A percentile compares a stretch with the other conserved stretches of the same genome.
phyloP scores from a whole-genome alignment of 2,113 vertebrate species.

The Guaruba guarouba region DNA sequence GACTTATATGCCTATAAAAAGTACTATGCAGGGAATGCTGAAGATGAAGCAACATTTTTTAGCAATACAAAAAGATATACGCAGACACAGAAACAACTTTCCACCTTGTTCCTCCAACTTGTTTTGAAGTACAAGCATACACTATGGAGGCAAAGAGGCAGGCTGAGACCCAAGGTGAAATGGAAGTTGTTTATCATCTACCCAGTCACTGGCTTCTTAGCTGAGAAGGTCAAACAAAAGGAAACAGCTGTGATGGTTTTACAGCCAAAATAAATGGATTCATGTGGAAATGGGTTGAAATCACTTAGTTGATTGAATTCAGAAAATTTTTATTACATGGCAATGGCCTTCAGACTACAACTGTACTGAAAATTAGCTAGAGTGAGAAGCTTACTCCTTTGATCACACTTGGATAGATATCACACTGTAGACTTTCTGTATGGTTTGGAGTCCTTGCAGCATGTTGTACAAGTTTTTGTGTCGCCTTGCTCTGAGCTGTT shows the following conservation, averaged over 20 bases:
- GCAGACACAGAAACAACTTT: neutral
- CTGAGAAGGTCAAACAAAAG: neutral
- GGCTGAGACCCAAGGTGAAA: neutral
- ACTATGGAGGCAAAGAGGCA: neutral
- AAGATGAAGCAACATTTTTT: neutral
- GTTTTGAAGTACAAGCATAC: neutral
- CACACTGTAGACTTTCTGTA: neutral
- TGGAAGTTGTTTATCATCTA: neutral
- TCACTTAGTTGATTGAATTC: neutral
- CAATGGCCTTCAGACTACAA: neutral
- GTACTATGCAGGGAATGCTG: neutral
- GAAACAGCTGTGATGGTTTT: neutral
- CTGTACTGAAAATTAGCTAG: neutral
- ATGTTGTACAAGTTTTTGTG: neutral
- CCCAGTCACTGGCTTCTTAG: neutral
- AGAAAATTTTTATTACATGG: neutral
- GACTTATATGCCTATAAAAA: neutral
- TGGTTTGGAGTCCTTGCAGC: neutral
- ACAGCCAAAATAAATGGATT: neutral
- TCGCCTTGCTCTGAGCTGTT: neutral
- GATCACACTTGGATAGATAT: neutral
- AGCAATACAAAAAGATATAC: neutral
- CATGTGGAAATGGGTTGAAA: neutral
- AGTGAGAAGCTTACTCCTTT: neutral
- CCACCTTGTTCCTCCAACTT: neutral